These are phyloP conservation scores for Nerophis ophidion DNA, from an alignment of 2,113 vertebrate species.

Conservation along the genomic window DNA sequence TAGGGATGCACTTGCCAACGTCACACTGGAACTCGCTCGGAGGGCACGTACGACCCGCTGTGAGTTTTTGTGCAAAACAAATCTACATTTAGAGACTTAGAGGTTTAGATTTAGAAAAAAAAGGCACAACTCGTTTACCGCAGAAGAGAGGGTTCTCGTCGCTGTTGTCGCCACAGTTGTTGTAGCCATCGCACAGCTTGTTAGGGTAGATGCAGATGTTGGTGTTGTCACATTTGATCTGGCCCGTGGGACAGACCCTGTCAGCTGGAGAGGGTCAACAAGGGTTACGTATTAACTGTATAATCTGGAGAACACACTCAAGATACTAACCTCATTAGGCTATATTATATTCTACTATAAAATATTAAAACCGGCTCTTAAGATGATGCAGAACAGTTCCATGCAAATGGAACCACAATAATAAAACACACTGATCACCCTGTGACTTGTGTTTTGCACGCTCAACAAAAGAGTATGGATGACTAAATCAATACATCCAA, in stretches of 20 bases:
- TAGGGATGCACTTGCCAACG: conserved; percentile 57
- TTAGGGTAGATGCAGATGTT: conserved; percentile 83
- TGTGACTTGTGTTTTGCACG: not conserved
- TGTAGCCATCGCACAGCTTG: conserved; percentile 78
- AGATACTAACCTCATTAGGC: not conserved
- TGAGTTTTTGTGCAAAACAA: not conserved
- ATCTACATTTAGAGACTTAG: not conserved
- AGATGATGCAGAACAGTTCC: no score
- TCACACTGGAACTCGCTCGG: conserved; percentile 57
- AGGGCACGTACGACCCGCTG: conserved; percentile 57
- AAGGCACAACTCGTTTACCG: conserved; percentile 22
- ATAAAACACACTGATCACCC: not conserved
- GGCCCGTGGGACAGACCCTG: conserved; percentile 75
- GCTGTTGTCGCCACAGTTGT: conserved; percentile 72
- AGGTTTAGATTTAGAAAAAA: not conserved
- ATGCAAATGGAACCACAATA: not conserved
- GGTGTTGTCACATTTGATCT: conserved; percentile 80
- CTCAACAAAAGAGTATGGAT: not conserved
- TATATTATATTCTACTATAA: no score
- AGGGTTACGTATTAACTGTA: not conserved
- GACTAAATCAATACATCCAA: not conserved
- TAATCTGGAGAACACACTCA: not conserved
- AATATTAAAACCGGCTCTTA: no score
- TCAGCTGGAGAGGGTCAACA: conserved; percentile 68
- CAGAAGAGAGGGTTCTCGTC: conserved; percentile 70